Base-by-base conservation (phyloP, 2,888 invertebrate genomes). In the Limnephilus auricula region DNA sequence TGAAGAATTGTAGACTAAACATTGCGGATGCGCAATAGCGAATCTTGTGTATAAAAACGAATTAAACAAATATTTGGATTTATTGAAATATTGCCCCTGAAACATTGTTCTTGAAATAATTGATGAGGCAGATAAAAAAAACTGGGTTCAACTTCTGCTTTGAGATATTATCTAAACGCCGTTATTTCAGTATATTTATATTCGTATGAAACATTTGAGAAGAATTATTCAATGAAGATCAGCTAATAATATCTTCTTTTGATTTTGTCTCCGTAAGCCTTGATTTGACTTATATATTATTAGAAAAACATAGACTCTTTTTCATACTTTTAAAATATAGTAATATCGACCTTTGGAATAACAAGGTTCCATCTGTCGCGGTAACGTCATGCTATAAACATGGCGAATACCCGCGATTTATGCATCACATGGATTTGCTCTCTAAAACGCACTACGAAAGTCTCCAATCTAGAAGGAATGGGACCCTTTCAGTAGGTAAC, bases 1-100 rank as follows among this genome's bases (percentile, higher is more conserved):
- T 6, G 30, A 80, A 15, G 13, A 80, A 32, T 80, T 80, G 80
- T 32, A 85, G 85, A 40, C 85, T 85, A 85, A 40, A 85, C 85
- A 85, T 30, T 37, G 34, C 79, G 30, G 31, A 79, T 31, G 10
- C 31, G 31, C 31, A 31, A 31, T 79, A 30, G 32, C 80, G 31
- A 31, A 30, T 18, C 10, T 65, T 9, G 9, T n/a, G 65, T 65
- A 65, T 65, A 65, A 65, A 65, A 65, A 65, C 9, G 65, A 65
- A 65, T 25, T 9, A 10, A n/a, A 65, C 65, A 65, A 65, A 25
- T 65, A 25, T 65, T 65, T 65, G 25, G 9, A 65, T 65, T 65
- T 25, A 65, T 65, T 65, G 25, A 65, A 25, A 25, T 65, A 65
- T 65, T 65, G 65, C 65, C 65, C 65, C 65, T 65, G 65, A 65